These are phyloP conservation scores for Montifringilla adamsi DNA, from an alignment of 2,113 vertebrate species.

Conservation along the genomic window DNA sequence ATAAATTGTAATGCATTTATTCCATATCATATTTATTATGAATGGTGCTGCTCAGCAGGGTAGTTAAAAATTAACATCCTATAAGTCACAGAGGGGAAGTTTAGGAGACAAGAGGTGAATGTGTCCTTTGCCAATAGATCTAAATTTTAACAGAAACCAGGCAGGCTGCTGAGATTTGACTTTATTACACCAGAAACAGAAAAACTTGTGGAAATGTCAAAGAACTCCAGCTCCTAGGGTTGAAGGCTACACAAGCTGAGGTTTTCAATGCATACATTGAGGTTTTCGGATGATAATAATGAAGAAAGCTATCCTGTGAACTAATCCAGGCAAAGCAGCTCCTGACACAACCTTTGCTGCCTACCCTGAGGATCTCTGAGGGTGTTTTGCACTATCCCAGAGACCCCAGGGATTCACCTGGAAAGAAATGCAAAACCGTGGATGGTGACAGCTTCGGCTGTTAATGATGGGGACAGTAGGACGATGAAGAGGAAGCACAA, in stretches of 20 bases:
- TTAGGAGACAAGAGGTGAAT: conserved; percentile 39
- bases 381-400: not conserved
- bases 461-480: not conserved
- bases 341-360: not conserved
- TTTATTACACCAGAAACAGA: not conserved
- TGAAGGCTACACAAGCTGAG: not conserved
- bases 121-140: conserved; percentile 11
- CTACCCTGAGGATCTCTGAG: not conserved
- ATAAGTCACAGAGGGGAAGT: conserved; percentile 3
- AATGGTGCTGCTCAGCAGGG: conserved; percentile 25
- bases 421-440: not conserved
- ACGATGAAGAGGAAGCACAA: not conserved
- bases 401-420: not conserved
- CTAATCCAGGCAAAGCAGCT: not conserved
- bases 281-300: not conserved
- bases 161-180: not conserved
- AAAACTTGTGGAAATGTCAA: not conserved
- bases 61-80: conserved; percentile 54
- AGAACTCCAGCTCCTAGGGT: not conserved
- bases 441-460: not conserved
- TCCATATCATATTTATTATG: conserved; percentile 51
- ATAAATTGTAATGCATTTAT: conserved; percentile 41
- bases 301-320: not conserved
- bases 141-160: not conserved
- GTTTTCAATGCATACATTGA: not conserved